Evolutionary conservation across 2,888 invertebrate genomes (phyloP), one percentile per base, ranked within the genome.

Genomic region (Orthosia gothica): DNA sequence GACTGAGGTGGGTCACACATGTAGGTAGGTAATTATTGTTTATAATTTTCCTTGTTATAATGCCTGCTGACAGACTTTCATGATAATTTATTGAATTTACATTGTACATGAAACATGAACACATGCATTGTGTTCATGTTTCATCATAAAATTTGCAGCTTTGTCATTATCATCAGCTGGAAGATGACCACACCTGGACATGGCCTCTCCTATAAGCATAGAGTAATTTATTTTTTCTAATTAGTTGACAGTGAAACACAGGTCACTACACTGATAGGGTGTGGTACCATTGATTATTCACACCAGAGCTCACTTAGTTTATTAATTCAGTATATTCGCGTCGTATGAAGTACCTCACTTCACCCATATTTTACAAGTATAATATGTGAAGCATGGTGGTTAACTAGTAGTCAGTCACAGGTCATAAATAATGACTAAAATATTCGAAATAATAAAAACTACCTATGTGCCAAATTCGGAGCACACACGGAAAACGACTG

Each of bases 201-300:
- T 26, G 2, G 20, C 45, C 57, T 59, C n/a, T 54, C 20, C 13
- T 26, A 15, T 45, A 54, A 11, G 16, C 54, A 76, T 47, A 74
- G 61, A 61, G 5, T 65, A 32, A 49, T 18, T 2, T 74, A 4
- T 18, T 71, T 59, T 20, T 50, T 50, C 13, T 62, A 65, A 57
- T 75, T 57, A 67, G 11, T 16, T 52, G 49, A 54, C 67, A 71
- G 58, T 59, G 45, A 40, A 68, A 68, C 59, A 72, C 63, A 77
- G 58, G 82, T 74, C 54, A 72, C 55, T 50, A 81, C 54, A 49
- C 20, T 68, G 32, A 69, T 66, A 71, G 86, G 86, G 84, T 84
- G 86, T 84, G 86, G 86, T 85, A 79, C 73, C 72, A 83, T 79
- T 76, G 73, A 84, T 86, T 74, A 79, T 79, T 79, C 70, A 79